These are phyloP conservation scores for Urophycis tenuis DNA, from an alignment of 2,797 vertebrate genomes.

Conservation along the genomic window DNA sequence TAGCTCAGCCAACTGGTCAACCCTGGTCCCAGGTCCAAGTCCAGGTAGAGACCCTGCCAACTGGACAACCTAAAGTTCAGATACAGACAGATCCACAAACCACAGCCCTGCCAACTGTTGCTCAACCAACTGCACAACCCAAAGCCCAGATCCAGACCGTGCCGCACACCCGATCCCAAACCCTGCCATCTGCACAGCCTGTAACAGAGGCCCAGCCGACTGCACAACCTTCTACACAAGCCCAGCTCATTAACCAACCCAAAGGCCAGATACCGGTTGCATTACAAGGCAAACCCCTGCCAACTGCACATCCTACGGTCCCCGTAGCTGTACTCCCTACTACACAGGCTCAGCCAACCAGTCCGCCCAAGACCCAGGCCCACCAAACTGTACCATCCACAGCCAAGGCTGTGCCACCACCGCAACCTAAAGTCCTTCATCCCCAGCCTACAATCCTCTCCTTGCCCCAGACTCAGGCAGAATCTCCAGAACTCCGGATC, in stretches of 20 bases:
- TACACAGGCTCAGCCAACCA: constrained; percentile 23
- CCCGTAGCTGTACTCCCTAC: constrained; percentile 23
- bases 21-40: constrained; percentile 15
- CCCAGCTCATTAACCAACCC: constrained; percentile 26
- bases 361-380: not conserved
- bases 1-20: constrained; percentile 18
- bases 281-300: not conserved
- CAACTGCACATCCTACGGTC: constrained; percentile 5
- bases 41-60: constrained; percentile 12
- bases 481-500: constrained; percentile 49
- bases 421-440: constrained; percentile 35
- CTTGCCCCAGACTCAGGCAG: constrained; percentile 37
- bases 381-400: constrained; percentile 9
- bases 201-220: constrained; percentile 8
- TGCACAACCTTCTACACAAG: constrained; percentile 8
- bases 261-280: constrained; percentile 18
- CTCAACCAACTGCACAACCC: constrained; percentile 17
- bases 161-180: not conserved
- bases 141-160: constrained; percentile 22
- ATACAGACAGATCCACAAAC: constrained; percentile 20
- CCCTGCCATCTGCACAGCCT: constrained; percentile 1
- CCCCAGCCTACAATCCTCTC: constrained; percentile 25
- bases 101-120: constrained; percentile 20
- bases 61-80: constrained; percentile 6
- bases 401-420: constrained; percentile 21